Conservation (phyloP, 1,140 invertebrate genomes). For the Bombus confusus region DNA sequence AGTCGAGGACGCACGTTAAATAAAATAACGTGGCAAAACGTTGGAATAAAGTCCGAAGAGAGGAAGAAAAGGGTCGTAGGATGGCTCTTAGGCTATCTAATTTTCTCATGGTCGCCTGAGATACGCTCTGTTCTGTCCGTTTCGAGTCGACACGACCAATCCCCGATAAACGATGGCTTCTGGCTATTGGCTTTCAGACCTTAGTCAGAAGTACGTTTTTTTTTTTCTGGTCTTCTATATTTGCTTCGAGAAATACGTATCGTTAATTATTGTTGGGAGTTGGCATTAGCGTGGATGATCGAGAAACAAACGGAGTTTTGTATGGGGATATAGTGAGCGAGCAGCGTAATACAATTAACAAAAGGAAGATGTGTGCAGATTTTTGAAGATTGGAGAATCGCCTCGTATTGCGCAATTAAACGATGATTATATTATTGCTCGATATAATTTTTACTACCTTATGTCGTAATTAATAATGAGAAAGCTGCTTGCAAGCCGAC, state of each 20-base stretch:
- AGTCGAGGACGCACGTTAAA: constrained; percentile 61
- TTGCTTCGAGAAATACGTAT: background rate
- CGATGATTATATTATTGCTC: no score
- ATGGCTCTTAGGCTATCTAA: constrained; percentile 48
- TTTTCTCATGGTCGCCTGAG: constrained; percentile 55
- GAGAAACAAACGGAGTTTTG: no score
- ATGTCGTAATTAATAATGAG: background rate
- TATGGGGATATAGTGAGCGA: no score
- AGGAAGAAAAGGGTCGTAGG: background rate
- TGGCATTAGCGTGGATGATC: no score
- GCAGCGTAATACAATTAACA: no score
- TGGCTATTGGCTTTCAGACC: no score
- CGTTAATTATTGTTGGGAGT: no score
- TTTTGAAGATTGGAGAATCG: no score
- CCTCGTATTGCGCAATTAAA: no score
- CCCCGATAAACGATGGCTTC: constrained; percentile 30
- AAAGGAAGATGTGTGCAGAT: no score
- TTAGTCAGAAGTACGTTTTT: background rate
- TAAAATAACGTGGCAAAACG: constrained; percentile 66
- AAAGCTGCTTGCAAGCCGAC: background rate
- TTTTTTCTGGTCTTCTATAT: background rate
- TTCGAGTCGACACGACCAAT: constrained; percentile 15
- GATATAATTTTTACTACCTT: no score
- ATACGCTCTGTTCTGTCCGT: constrained; percentile 18
- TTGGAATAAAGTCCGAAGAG: constrained; percentile 55